Conservation (phyloP, 2,888 invertebrate genomes). For the Dendrolimus pini region DNA sequence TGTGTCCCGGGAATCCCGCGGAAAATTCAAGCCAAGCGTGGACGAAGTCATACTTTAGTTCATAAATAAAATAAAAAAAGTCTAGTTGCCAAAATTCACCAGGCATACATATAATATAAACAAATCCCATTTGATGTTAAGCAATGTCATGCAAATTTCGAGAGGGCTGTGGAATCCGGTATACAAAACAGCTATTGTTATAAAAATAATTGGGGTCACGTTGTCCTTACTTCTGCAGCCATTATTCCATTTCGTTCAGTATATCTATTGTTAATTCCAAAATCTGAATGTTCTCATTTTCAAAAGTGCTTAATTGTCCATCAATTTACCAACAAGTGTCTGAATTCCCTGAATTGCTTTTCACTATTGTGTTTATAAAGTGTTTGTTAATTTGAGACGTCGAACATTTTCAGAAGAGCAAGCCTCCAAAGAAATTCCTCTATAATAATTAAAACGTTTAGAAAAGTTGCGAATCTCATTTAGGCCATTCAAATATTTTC, state of each 20-base stretch:
- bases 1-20: too few relatives aligned
- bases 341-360: neutral
- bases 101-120: slow-evolving; percentile 45
- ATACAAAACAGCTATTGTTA: slow-evolving; percentile 57
- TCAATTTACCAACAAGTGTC: slow-evolving; percentile 11
- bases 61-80: slow-evolving; percentile 39
- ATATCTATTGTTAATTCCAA: slow-evolving; percentile 5
- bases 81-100: slow-evolving; percentile 30
- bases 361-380: too few relatives aligned
- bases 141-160: slow-evolving; percentile 64
- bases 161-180: slow-evolving; percentile 40
- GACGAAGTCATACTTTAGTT: too few relatives aligned
- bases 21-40: too few relatives aligned
- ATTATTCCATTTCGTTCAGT: neutral
- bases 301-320: slow-evolving; percentile 17
- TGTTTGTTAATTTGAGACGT: neutral
- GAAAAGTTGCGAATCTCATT: too few relatives aligned
- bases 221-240: slow-evolving; percentile 38
- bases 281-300: slow-evolving; percentile 8
- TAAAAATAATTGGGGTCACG: slow-evolving; percentile 64
- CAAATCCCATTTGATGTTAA: slow-evolving; percentile 51
- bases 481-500: too few relatives aligned
- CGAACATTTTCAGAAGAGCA: neutral
- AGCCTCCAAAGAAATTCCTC: neutral
- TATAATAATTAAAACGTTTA: too few relatives aligned